Conservation (phyloP, 2,888 invertebrate genomes). For the Pollenia griseotomentosa region DNA sequence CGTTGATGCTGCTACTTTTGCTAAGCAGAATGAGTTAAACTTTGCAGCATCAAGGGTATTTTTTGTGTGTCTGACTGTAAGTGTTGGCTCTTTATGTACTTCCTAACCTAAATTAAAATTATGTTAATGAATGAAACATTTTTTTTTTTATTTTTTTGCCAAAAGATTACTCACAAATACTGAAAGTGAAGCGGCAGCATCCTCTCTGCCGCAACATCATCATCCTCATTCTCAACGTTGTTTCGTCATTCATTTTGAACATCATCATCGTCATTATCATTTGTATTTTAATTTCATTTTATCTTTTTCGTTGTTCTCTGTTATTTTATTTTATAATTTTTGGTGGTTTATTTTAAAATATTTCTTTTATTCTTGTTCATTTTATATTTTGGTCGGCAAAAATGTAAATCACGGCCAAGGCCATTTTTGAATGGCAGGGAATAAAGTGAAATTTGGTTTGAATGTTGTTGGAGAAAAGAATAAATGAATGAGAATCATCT, state of each 20-base stretch:
- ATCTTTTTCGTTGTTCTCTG: slow-evolving; percentile 47
- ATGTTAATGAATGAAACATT: slow-evolving; percentile 79
- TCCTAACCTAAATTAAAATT: slow-evolving; percentile 83
- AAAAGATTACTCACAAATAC: slow-evolving; percentile 2
- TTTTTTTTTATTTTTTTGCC: slow-evolving; percentile 47
- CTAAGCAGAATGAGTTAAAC: background rate
- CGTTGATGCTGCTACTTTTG: slow-evolving; percentile 9
- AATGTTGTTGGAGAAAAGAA: background rate
- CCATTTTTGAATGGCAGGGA: slow-evolving; percentile 56
- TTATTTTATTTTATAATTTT: slow-evolving; percentile 61
- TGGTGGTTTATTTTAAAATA: slow-evolving; percentile 70
- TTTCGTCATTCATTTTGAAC: slow-evolving; percentile 24
- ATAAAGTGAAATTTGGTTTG: slow-evolving; percentile 39
- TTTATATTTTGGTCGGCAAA: slow-evolving; percentile 57
- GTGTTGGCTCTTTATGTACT: slow-evolving; percentile 73
- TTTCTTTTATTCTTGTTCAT: background rate
- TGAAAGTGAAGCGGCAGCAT: slow-evolving; percentile 41
- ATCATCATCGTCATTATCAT: slow-evolving; percentile 68
- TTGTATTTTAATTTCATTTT: slow-evolving; percentile 67
- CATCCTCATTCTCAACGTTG: slow-evolving; percentile 17
- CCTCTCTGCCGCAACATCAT: slow-evolving; percentile 8
- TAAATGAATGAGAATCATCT: slow-evolving; percentile 50
- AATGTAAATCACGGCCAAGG: slow-evolving; percentile 73
- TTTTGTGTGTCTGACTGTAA: slow-evolving; percentile 36
- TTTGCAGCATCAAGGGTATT: slow-evolving; percentile 44